phyloP scores from a whole-genome alignment of 2,888 invertebrate genomes.

The Lepas anatifera region DNA sequence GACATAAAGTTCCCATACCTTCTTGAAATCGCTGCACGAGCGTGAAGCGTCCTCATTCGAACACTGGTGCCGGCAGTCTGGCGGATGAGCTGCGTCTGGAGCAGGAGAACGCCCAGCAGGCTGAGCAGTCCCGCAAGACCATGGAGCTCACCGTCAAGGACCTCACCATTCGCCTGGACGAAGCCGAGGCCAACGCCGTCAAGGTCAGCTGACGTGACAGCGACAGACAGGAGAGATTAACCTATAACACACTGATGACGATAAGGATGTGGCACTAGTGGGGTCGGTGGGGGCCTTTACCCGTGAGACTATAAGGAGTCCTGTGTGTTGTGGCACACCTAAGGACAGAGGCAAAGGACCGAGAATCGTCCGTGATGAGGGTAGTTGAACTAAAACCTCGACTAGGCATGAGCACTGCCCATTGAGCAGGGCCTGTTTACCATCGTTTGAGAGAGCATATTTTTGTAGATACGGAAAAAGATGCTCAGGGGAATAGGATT shows the following conservation, averaged over 20 bases:
- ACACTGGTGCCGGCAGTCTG: conserved; percentile 13
- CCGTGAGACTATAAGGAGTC: background rate
- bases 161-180: conserved; percentile 55
- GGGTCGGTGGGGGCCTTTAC: background rate
- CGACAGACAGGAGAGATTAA: too few species aligned
- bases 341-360: too few species aligned
- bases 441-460: too few species aligned
- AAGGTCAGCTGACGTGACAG: conserved; percentile 34
- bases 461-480: too few species aligned
- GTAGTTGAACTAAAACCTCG: too few species aligned
- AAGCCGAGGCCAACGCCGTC: conserved; percentile 43
- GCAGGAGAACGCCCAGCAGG: conserved; percentile 95
- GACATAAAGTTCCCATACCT: too few species aligned
- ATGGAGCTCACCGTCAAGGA: conserved; percentile 98
- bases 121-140: conserved; percentile 96
- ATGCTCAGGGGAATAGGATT: too few species aligned
- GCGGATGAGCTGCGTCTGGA: conserved; percentile 98
- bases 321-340: background rate
- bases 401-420: too few species aligned
- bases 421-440: too few species aligned
- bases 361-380: too few species aligned
- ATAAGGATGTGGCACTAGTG: conserved; percentile 23
- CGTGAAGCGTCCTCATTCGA: background rate
- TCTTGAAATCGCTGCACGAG: background rate
- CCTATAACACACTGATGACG: too few species aligned